A percentile compares a stretch with the other conserved stretches of the same genome.
Evolutionary conservation across 2,888 invertebrate genomes (phyloP).

Genomic region (Parnassius apollo): DNA sequence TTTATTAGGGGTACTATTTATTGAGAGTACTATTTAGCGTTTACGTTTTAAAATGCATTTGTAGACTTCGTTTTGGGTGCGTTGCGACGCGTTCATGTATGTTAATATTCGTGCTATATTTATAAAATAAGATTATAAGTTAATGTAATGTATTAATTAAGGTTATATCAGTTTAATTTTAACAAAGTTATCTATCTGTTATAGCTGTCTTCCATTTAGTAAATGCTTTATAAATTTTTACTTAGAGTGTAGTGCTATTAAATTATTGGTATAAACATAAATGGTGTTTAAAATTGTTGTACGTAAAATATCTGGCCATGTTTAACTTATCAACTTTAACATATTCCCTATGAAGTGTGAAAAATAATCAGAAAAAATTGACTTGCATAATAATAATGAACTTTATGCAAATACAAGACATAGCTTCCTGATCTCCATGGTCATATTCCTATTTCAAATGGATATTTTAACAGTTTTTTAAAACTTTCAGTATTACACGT

Average conservation of each 20-base stretch:
- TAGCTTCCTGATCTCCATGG: neutral
- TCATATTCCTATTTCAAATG: neutral
- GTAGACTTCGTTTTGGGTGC: constrained; percentile 61
- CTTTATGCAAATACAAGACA: neutral
- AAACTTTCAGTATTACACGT: neutral
- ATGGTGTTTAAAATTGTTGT: constrained; percentile 2
- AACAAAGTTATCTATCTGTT: constrained; percentile 47
- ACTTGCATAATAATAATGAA: no score
- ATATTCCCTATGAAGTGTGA: no score
- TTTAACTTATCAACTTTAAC: neutral
- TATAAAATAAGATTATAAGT: constrained; percentile 35
- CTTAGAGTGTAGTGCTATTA: constrained; percentile 25
- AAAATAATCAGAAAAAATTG: no score
- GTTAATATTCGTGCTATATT: constrained; percentile 63
- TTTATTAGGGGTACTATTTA: constrained; percentile 25
- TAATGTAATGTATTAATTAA: constrained; percentile 28
- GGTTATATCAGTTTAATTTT: constrained; percentile 29
- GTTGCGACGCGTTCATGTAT: constrained; percentile 77
- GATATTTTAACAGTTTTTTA: neutral
- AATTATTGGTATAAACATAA: constrained; percentile 5
- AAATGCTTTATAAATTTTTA: constrained; percentile 41
- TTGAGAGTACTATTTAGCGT: constrained; percentile 25
- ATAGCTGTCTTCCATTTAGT: constrained; percentile 64
- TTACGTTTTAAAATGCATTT: constrained; percentile 40
- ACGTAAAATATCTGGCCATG: constrained; percentile 13